These are phyloP conservation scores for Rutilus rutilus DNA, from an alignment of 2,113 vertebrate genomes.

Conservation along the genomic window DNA sequence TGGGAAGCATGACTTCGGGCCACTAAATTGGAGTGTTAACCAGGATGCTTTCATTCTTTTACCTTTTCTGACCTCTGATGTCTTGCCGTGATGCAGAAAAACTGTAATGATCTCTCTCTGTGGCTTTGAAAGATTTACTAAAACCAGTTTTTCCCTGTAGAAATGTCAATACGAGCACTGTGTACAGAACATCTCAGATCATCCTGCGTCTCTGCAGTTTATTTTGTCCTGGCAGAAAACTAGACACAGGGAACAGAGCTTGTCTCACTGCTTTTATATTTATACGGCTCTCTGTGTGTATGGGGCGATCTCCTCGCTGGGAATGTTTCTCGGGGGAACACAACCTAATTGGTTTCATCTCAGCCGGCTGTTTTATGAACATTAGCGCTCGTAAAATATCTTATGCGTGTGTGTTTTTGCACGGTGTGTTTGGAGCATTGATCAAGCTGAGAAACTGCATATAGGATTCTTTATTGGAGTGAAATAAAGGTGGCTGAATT, in stretches of 20 bases:
- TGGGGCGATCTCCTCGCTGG: constrained; percentile 1
- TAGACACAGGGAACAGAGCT: not conserved
- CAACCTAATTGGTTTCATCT: constrained; percentile 44
- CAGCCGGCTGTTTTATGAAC: constrained; percentile 44
- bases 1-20: not conserved
- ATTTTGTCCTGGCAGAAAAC: constrained; percentile 19
- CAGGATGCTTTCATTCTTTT: not conserved
- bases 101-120: constrained; percentile 17
- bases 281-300: not conserved
- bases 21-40: not conserved
- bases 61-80: not conserved
- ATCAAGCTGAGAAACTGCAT: constrained; percentile 38
- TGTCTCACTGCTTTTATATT: constrained; percentile 19
- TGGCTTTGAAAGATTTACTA: constrained; percentile 5
- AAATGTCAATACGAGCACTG: constrained; percentile 12
- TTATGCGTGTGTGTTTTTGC: constrained; percentile 36
- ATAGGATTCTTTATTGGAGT: constrained; percentile 28
- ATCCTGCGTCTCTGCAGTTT: constrained; percentile 13
- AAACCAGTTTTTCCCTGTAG: constrained; percentile 4
- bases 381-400: constrained; percentile 36
- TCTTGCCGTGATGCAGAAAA: not conserved
- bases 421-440: constrained; percentile 20
- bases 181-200: constrained; percentile 13
- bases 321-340: constrained; percentile 43
- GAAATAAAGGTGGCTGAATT: constrained; percentile 1